Conservation (phyloP, 92 coral and sea anemone genomes). For the Epizoanthus scotinus region DNA sequence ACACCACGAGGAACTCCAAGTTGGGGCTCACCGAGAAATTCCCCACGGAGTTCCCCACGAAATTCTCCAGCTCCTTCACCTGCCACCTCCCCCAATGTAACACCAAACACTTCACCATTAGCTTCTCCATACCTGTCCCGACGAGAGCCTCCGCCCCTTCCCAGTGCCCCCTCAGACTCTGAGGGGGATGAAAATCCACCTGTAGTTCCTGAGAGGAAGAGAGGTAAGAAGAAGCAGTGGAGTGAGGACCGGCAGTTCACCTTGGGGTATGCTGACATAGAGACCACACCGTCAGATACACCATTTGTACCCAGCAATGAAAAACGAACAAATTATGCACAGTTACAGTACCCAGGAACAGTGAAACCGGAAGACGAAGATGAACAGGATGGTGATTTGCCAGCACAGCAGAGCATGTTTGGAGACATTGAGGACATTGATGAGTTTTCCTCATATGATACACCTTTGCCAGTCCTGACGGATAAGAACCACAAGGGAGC, state of each 20-base stretch:
- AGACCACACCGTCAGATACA: constrained; percentile 36
- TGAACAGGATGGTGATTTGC: constrained; percentile 7
- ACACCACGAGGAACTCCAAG: constrained; percentile 78
- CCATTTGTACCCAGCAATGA: constrained; percentile 17
- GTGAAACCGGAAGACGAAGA: constrained; percentile 42
- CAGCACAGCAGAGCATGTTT: constrained; percentile 20
- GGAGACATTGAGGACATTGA: constrained; percentile 51
- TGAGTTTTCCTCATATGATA: constrained; percentile 66
- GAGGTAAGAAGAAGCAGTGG: constrained; percentile 51
- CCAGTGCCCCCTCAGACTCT: constrained; percentile 48
- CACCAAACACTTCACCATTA: constrained; percentile 84
- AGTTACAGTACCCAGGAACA: constrained; percentile 68
- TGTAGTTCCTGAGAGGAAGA: constrained; percentile 87
- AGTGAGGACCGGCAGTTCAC: constrained; percentile 44
- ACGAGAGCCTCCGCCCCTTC: constrained; percentile 80
- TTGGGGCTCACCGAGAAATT: constrained; percentile 73
- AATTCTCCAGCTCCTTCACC: constrained; percentile 49
- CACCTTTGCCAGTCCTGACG: constrained; percentile 70
- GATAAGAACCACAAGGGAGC: constrained; percentile 36
- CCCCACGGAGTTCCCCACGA: constrained; percentile 84
- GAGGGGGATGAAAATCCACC: constrained; percentile 85
- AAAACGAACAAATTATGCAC: constrained; percentile 79
- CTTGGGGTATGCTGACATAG: constrained; percentile 62
- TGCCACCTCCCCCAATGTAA: constrained; percentile 68
- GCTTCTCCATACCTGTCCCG: constrained; percentile 79